These are phyloP conservation scores for Clarias macrocephalus DNA, from an alignment of 2,113 vertebrate species.

Conservation along the genomic window DNA sequence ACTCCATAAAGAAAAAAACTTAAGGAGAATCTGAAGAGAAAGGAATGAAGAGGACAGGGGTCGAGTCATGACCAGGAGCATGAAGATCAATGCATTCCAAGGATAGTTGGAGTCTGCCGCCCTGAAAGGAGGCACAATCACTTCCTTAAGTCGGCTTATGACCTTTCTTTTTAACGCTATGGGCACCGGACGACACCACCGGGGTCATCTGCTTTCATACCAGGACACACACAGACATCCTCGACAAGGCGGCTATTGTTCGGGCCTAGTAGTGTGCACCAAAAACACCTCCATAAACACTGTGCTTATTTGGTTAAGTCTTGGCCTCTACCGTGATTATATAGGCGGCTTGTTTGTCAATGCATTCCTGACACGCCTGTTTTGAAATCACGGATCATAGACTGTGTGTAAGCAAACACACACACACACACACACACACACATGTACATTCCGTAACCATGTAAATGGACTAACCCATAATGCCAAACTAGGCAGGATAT, in stretches of 20 bases:
- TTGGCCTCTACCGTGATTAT: constrained; percentile 24
- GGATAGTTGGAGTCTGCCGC: constrained; percentile 36
- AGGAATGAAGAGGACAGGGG: not conserved
- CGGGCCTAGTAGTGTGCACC: constrained; percentile 20
- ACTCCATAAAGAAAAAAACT: not conserved
- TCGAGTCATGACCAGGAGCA: constrained; percentile 27
- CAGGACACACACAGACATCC: constrained; percentile 27
- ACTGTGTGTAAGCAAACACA: constrained; percentile 20
- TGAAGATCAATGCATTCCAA: constrained; percentile 54
- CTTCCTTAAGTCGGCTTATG: constrained; percentile 49
- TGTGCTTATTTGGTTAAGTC: constrained; percentile 26
- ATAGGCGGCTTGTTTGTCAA: constrained; percentile 36
- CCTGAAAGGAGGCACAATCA: constrained; percentile 41
- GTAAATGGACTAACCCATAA: constrained; percentile 7
- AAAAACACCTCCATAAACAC: constrained; percentile 32
- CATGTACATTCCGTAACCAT: constrained; percentile 10
- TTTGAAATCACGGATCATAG: constrained; percentile 26
- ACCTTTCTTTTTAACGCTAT: constrained; percentile 46
- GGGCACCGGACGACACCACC: constrained; percentile 39
- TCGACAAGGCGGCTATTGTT: constrained; percentile 47
- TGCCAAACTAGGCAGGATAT: not conserved
- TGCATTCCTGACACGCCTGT: constrained; percentile 37
- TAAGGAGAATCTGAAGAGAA: no score
- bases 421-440: not conserved
- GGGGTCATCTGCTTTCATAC: constrained; percentile 45